Conservation (phyloP, 2,888 invertebrate genomes). For the Muschampia plurimacula region DNA sequence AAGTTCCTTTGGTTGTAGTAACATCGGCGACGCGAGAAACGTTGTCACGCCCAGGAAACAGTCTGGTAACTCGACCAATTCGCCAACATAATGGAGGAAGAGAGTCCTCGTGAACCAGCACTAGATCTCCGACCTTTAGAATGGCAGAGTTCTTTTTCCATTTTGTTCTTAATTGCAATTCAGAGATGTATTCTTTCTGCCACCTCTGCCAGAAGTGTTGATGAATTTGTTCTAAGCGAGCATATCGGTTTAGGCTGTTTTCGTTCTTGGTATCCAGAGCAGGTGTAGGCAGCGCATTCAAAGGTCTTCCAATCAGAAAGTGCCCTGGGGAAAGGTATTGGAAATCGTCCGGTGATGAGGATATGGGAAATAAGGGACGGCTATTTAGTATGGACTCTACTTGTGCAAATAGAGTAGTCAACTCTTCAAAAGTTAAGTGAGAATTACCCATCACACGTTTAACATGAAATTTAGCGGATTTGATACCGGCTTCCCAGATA, state of each 20-base stretch:
- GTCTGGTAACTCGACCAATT: not conserved
- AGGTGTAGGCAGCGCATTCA: not conserved
- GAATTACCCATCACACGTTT: not conserved
- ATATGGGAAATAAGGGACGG: not conserved
- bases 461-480: not conserved
- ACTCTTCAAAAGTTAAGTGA: not conserved
- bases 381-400: slow-evolving; percentile 1
- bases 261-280: not conserved
- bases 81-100: not conserved
- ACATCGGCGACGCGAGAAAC: not conserved
- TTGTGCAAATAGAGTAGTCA: not conserved
- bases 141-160: not conserved
- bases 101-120: not conserved
- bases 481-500: not conserved
- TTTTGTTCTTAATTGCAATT: slow-evolving; percentile 1
- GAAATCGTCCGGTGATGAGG: not conserved
- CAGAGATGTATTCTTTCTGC: not conserved
- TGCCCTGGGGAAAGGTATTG: slow-evolving; percentile 3
- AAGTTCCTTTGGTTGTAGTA: not conserved
- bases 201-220: not conserved
- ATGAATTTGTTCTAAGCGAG: not conserved
- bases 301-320: not conserved
- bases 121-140: not conserved
- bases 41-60: not conserved
- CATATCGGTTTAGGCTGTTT: not conserved